Percentiles rank a stretch among this genome's conserved stretches.
Evolutionary conservation across 1,140 invertebrate genomes (phyloP).

Genomic region (Orius insidiosus): DNA sequence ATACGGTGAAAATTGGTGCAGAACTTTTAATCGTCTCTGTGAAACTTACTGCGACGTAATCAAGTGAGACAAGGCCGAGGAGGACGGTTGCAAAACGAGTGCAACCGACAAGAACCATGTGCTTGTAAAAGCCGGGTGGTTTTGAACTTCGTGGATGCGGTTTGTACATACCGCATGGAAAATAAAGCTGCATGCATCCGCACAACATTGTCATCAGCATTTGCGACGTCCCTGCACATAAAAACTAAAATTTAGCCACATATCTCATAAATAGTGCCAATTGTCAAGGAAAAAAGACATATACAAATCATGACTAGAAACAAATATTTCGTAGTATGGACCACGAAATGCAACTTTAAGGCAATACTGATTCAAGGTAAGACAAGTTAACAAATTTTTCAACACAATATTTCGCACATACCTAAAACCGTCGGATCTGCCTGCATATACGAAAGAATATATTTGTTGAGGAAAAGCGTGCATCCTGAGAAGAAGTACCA

Average conservation of each 20-base stretch:
- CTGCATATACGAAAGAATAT: slow-evolving; percentile 56
- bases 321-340: too few relatives aligned
- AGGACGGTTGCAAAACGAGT: slow-evolving; percentile 62
- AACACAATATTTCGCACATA: slow-evolving; percentile 33
- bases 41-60: slow-evolving; percentile 72
- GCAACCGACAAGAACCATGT: slow-evolving; percentile 59
- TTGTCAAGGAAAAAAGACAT: too few relatives aligned
- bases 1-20: slow-evolving; percentile 65
- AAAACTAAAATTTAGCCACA: slow-evolving; percentile 14
- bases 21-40: slow-evolving; percentile 77
- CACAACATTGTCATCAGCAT: slow-evolving; percentile 60
- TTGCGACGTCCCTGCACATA: slow-evolving; percentile 48
- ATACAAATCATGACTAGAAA: not conserved
- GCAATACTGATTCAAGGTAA: not conserved
- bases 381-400: slow-evolving; percentile 3
- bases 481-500: slow-evolving; percentile 67
- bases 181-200: slow-evolving; percentile 60
- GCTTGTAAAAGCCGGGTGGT: slow-evolving; percentile 54
- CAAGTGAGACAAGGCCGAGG: slow-evolving; percentile 56
- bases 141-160: slow-evolving; percentile 37
- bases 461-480: slow-evolving; percentile 71
- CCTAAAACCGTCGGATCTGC: slow-evolving; percentile 65
- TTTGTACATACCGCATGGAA: slow-evolving; percentile 56
- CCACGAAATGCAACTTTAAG: not conserved
- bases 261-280: not conserved